Base-by-base conservation (phyloP, 35 echinoderm and acorn worm genomes). In the Holothuria glaberrima region DNA sequence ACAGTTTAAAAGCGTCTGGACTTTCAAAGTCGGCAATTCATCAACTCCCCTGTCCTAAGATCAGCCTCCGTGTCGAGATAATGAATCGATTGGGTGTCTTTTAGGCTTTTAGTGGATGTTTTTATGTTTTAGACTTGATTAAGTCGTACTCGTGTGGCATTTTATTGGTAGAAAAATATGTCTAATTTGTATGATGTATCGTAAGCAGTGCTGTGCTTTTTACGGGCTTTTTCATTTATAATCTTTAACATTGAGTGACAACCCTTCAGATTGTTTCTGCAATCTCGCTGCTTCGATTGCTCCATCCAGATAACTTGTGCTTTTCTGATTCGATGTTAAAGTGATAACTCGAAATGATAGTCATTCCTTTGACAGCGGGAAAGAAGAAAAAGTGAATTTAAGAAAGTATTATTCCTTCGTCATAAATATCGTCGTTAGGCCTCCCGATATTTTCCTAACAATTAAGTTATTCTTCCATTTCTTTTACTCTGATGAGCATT, bases 111-210 rank as follows among this genome's bases (percentile, higher is more conserved):
- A 78, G 74, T 50, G 74, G 44, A 78, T 78, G 74, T 78, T 78
- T 78, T 78, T 78, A 78, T 78, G 74, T 78, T 78, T 78, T 78
- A 78, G 74, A 78, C 74, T 78, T 78, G 74, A 78, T 78, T 78
- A 78, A 78, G 74, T 78, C 74, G 74, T 78, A 78, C 74, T 48
- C 36, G 36, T 20, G 74, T 78, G 74, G 74, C 74, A 28, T 78
- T 78, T 78, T 78, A 78, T 78, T 78, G 74, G 74, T 78, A 48
- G 74, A 48, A 35, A 78, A 78, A 78, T 78, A 78, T 78, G 74
- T 78, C 74, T 78, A 78, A 78, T 78, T 78, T 78, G 41, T 48
- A 78, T 78, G 74, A 78, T 78, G 74, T 78, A 78, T 78, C 74
- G 74, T 78, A 48, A 78, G 74, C 44, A 13, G n/a, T 78, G 50